Base-by-base conservation (phyloP, 2,888 invertebrate species). In the Polydesmus complanatus region DNA sequence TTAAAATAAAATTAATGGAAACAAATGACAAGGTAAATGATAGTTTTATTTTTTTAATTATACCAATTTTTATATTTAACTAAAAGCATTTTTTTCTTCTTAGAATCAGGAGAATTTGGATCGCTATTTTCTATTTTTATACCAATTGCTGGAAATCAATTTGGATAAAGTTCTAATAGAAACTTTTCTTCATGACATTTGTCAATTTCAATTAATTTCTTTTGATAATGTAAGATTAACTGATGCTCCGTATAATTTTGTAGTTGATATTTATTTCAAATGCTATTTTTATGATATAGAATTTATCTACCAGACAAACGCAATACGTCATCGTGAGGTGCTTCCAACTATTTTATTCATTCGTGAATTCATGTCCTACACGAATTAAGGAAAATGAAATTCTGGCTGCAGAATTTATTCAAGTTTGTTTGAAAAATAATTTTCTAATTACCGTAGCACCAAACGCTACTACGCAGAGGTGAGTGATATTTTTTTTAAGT, bases 301-400 rank as follows among this genome's bases (percentile, higher is more conserved):
- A 37, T 37, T 37, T 14, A 37, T n/a, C n/a, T n/a, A n/a, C n/a
- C n/a, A n/a, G n/a, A n/a, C n/a, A n/a, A n/a, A n/a, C n/a, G 37
- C 25, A 49, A 21, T 57, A 48, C 26, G 25, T 49, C 25, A 49
- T 25, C 23, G 23, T 57, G 23, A 57, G 49, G 49, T 57, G 57
- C 57, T 57, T 57, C 25, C 18, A 57, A 25, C n/a, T 25, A 49
- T 49, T n/a, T 49, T 37, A 23, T 2, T 23, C 47, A 48, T 37
- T 23, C 22, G 23, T n/a, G 5, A 49, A 57, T 14, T 5, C 49
- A 48, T 47, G 1, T 18, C 27, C 11, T n/a, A 57, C 23, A 27
- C 18, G 3, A 27, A 19, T n/a, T 26, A 23, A 19, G 23, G n/a
- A 14, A 52, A 50, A n/a, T n/a, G n/a, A n/a, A 21, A 48, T 27